Percentiles rank a stretch among this genome's conserved stretches.
Conservation (phyloP, 2,797 vertebrate species). For the Garrulus glandarius region DNA sequence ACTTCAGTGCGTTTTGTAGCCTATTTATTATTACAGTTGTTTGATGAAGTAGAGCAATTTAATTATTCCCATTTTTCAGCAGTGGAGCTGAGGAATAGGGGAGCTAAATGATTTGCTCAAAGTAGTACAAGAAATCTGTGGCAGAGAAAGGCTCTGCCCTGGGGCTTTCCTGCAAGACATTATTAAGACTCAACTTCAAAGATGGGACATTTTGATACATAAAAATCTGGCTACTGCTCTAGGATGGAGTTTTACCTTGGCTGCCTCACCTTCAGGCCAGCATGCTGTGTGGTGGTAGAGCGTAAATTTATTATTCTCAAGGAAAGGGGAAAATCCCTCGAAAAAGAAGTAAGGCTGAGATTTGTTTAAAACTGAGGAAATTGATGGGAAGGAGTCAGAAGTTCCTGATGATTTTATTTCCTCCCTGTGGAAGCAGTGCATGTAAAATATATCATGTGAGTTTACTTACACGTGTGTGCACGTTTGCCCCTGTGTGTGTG, state of each 20-base stretch:
- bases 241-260: neutral
- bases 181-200: conserved; percentile 24
- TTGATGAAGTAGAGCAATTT: neutral
- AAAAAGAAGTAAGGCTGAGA: neutral
- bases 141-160: conserved; percentile 18
- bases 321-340: neutral
- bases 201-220: neutral
- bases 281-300: neutral
- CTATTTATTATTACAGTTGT: neutral
- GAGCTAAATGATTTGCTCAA: conserved; percentile 3
- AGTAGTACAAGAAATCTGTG: neutral
- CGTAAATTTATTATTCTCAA: neutral
- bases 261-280: neutral
- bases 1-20: neutral
- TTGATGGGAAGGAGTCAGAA: neutral
- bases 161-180: conserved; percentile 42
- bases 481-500: rapidly evolving
- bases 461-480: rapidly evolving
- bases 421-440: neutral
- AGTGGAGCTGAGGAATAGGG: neutral
- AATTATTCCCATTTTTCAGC: neutral
- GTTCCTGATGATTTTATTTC: neutral
- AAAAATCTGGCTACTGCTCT: neutral
- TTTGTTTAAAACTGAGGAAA: neutral
- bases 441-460: neutral